These are phyloP conservation scores for Apoda limacodes DNA, from an alignment of 2,888 invertebrate genomes.

Conservation along the genomic window DNA sequence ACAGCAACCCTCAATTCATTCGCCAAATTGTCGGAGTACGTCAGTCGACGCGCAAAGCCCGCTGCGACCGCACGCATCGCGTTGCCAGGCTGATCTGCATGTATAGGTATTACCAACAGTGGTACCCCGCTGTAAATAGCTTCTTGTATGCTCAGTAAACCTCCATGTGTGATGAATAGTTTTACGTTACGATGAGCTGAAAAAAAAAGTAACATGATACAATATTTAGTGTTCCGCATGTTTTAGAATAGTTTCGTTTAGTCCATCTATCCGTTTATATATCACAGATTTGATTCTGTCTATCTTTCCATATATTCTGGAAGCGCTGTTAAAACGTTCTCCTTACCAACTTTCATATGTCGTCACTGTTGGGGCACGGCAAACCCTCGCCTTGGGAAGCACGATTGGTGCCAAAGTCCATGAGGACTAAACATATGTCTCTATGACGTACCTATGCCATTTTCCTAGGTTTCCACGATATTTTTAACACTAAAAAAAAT, in stretches of 20 bases:
- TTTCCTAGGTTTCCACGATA: not conserved
- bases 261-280: no score
- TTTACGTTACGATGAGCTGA: slow-evolving; percentile 31
- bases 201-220: slow-evolving; percentile 4
- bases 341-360: no score
- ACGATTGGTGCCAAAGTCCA: not conserved
- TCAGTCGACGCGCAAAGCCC: slow-evolving; percentile 30
- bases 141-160: slow-evolving; percentile 29
- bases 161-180: slow-evolving; percentile 34
- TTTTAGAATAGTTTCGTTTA: no score
- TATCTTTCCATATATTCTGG: no score
- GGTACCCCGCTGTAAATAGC: slow-evolving; percentile 35
- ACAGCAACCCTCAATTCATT: slow-evolving; percentile 25
- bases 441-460: no score
- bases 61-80: slow-evolving; percentile 26
- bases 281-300: no score
- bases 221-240: not conserved
- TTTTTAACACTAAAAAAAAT: not conserved
- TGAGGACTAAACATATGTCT: no score
- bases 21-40: slow-evolving; percentile 25
- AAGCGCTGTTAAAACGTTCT: no score
- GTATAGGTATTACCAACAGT: slow-evolving; percentile 36
- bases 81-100: slow-evolving; percentile 42
- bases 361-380: no score
- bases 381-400: not conserved